These are phyloP conservation scores for Papilio protenor DNA, from an alignment of 2,888 invertebrate species.

Conservation along the genomic window DNA sequence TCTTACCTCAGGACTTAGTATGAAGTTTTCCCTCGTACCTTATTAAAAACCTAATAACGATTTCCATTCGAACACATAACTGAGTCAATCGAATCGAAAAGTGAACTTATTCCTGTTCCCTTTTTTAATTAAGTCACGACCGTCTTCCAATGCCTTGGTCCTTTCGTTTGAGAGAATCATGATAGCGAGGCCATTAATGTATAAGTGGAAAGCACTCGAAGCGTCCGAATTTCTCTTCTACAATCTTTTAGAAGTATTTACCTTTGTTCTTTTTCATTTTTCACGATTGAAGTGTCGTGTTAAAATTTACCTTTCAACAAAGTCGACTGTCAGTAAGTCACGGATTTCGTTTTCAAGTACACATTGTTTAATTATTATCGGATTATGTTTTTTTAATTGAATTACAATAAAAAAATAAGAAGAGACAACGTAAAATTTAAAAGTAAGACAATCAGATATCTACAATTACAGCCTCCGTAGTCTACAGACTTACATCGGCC, in stretches of 20 bases:
- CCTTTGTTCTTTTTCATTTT: conserved; percentile 23
- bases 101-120: conserved; percentile 26
- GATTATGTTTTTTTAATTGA: not conserved
- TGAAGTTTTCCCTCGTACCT: conserved; percentile 8
- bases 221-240: not conserved
- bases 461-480: no score
- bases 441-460: not conserved
- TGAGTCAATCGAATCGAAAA: conserved; percentile 6
- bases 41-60: conserved; percentile 21
- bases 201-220: conserved; percentile 18
- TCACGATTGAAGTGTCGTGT: conserved; percentile 26
- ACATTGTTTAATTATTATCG: conserved; percentile 26
- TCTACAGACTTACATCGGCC: no score
- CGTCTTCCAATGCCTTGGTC: conserved; percentile 30
- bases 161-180: conserved; percentile 22
- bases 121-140: conserved; percentile 38
- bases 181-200: conserved; percentile 26
- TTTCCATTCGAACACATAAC: conserved; percentile 18
- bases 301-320: conserved; percentile 21
- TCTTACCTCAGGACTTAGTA: not conserved
- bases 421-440: not conserved
- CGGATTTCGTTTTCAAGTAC: conserved; percentile 15
- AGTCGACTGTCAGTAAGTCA: conserved; percentile 11
- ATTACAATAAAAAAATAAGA: not conserved
- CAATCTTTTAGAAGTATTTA: conserved; percentile 25